Base-by-base conservation (phyloP, 2,113 vertebrate genomes). In the Sander lucioperca region DNA sequence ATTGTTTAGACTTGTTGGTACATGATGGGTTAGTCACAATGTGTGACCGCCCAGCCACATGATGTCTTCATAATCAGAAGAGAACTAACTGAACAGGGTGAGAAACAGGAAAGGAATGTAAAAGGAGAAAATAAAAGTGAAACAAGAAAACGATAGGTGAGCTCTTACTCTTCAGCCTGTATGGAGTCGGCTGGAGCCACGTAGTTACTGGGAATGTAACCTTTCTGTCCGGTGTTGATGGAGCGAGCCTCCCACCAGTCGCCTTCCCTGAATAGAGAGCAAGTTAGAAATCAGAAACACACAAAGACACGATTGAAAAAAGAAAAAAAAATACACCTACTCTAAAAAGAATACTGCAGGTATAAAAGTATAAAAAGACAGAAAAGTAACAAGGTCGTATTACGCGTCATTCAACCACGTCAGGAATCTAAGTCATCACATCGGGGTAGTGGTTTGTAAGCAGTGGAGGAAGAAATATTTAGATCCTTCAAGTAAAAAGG, bases 161-260 rank as follows among this genome's bases (percentile, higher is more conserved):
- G 54, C 61, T 59, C 98, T 96, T 96, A 99, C 98, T 99, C 98
- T 96, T 99, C 98, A 56, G 98, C 98, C 91, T 99, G 98, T 91
- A 99, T 99, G 85, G 98, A 99, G 94, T 99, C 98, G 3, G 98
- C 98, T 68, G 98, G 98, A 84, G 98, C 98, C 89, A 99, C 98
- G 7, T 99, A 99, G 96, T 99, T 99, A 91, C 98, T 99, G 86
- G 98, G 98, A 93, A 99, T 99, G 92, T 99, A 99, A 84, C 98
- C 98, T 69, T 96, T 99, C 94, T 98, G 97, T 89, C 97, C 98
- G 0, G 98, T 99, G 93, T 98, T 98, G 93, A 99, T 99, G 85
- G 98, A 99, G 86, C 97, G 96, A 67, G 98, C 98, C 96, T 99
- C 98, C 98, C 98, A 99, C 98, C 98, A 99, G 95, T 99, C 92